Evolutionary conservation across 2,113 vertebrate genomes (phyloP).

Genomic region (Carassius carassius): DNA sequence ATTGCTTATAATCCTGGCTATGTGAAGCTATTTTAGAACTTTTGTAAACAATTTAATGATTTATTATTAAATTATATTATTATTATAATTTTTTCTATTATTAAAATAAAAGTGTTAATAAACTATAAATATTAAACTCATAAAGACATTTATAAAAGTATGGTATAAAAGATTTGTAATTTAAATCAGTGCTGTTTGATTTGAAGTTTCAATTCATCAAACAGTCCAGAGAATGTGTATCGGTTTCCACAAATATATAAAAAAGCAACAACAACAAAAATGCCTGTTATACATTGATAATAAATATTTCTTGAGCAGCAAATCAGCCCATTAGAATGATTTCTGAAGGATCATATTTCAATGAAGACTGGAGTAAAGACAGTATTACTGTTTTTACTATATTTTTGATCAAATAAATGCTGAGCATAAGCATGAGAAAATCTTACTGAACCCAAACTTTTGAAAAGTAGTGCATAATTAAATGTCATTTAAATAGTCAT

Average conservation of each 20-base stretch:
- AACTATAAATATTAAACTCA: no score
- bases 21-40: neutral
- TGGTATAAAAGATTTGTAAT: neutral
- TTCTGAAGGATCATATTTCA: neutral
- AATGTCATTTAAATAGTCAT: neutral
- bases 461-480: neutral
- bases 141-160: neutral
- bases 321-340: neutral
- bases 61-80: neutral
- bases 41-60: neutral
- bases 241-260: neutral
- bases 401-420: neutral
- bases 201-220: no score
- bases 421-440: neutral
- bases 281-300: neutral
- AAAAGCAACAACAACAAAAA: neutral
- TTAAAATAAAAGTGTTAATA: no score
- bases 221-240: neutral
- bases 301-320: neutral
- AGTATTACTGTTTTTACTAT: neutral
- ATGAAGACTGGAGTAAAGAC: neutral
- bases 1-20: neutral
- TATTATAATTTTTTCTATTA: no score
- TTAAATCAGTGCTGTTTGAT: neutral
- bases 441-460: neutral